These are phyloP conservation scores for Lanistes nyassanus DNA, from an alignment of 1,140 invertebrate species.

Conservation along the genomic window DNA sequence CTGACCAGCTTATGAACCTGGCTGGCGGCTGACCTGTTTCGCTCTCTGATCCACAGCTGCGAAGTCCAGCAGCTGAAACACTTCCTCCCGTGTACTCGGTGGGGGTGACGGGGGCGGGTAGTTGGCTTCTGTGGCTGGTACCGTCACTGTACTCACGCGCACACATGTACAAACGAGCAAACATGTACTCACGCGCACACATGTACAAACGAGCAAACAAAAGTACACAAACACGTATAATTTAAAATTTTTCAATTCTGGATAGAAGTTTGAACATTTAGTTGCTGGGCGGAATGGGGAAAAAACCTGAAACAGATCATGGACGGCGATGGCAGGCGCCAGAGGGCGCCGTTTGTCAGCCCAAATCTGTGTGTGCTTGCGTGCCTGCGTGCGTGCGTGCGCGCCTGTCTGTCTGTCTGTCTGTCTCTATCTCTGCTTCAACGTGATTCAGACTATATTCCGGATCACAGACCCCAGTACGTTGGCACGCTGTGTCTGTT, in stretches of 20 bases:
- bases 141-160: not conserved
- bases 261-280: too few relatives aligned
- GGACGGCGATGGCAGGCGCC: not conserved
- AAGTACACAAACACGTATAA: not conserved
- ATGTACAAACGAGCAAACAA: not conserved
- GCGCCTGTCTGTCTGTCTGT: too few relatives aligned
- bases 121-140: not conserved
- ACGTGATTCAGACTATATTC: not conserved
- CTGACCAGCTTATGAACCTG: not conserved
- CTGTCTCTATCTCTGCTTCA: not conserved
- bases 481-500: not conserved
- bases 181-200: not conserved
- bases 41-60: not conserved
- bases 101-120: constrained; percentile 6
- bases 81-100: not conserved
- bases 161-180: not conserved
- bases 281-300: too few relatives aligned
- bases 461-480: not conserved
- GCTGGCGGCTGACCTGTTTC: not conserved
- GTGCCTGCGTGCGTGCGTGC: too few relatives aligned
- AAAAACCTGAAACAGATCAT: not conserved
- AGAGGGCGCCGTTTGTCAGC: not conserved
- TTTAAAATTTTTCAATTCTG: not conserved
- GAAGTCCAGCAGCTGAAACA: not conserved
- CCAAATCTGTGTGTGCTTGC: too few relatives aligned